These are phyloP conservation scores for Arctocebus calabarensis DNA, from an alignment of 2,797 vertebrate species.

Conservation along the genomic window DNA sequence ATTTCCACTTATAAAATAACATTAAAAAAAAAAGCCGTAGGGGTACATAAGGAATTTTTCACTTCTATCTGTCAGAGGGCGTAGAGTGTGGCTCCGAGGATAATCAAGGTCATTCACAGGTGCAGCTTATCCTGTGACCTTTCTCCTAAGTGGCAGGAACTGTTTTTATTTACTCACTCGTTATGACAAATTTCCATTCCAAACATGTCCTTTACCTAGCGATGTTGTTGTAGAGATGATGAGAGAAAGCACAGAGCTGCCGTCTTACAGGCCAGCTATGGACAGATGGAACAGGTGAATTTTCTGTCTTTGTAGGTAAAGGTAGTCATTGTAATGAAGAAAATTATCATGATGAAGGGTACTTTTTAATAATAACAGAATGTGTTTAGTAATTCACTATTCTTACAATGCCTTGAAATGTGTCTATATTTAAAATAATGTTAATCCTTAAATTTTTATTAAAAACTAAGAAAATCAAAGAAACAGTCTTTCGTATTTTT, in stretches of 20 bases:
- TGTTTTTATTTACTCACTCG: not conserved
- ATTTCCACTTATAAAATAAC: slow-evolving; percentile 5
- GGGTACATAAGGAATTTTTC: not conserved
- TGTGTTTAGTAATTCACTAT: not conserved
- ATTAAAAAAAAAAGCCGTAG: not conserved
- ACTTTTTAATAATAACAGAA: slow-evolving; percentile 27
- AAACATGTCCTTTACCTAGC: slow-evolving; percentile 38
- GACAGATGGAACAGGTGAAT: not conserved
- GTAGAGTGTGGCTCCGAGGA: not conserved
- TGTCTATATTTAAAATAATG: slow-evolving; percentile 53
- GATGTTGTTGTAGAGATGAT: not conserved
- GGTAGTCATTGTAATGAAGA: slow-evolving; percentile 23
- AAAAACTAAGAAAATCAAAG: slow-evolving; percentile 33
- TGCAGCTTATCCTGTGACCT: not conserved
- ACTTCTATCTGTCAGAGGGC: not conserved
- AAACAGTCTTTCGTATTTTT: not conserved
- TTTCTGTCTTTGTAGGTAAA: slow-evolving; percentile 55
- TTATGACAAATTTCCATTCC: slow-evolving; percentile 4
- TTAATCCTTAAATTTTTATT: slow-evolving; percentile 55
- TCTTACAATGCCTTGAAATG: slow-evolving; percentile 12
- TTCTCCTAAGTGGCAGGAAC: slow-evolving; percentile 2
- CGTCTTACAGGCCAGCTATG: not conserved
- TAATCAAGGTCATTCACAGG: not conserved
- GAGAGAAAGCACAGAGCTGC: not conserved
- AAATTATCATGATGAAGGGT: slow-evolving; percentile 37